These are phyloP conservation scores for Eupsittula cactorum DNA, from an alignment of 2,113 vertebrate species.

Conservation along the genomic window DNA sequence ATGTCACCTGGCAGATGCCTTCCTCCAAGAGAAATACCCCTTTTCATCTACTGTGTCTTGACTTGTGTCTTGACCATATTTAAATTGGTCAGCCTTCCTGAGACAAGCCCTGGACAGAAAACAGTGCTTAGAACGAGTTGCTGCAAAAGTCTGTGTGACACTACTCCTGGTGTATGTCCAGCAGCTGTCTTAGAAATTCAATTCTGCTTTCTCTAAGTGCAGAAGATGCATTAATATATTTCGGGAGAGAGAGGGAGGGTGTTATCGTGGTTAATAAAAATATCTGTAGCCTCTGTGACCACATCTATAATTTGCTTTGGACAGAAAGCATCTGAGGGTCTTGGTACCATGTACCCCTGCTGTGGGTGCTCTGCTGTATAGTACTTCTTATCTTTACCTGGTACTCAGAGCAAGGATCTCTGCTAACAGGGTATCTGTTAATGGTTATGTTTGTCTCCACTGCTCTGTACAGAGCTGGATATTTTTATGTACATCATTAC, in stretches of 20 bases:
- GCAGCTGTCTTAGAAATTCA: neutral
- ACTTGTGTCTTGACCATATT: neutral
- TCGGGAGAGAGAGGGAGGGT: neutral
- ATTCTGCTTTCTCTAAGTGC: neutral
- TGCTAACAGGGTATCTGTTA: neutral
- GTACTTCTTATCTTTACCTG: neutral
- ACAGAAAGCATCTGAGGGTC: neutral
- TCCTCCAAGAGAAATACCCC: neutral
- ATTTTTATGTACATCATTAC: neutral
- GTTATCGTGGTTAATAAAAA: neutral
- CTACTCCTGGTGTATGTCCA: neutral
- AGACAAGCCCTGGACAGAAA: neutral
- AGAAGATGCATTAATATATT: neutral
- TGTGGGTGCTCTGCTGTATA: neutral
- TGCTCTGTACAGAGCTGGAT: neutral
- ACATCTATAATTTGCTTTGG: neutral
- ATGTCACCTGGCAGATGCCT: neutral
- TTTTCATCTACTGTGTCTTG: neutral
- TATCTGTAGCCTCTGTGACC: neutral
- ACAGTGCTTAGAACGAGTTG: neutral
- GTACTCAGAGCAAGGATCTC: too few species aligned
- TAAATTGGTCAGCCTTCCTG: neutral
- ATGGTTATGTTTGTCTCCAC: neutral
- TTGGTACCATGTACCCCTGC: fast-evolving
- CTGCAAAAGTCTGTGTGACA: neutral